phyloP scores from a whole-genome alignment of 2,888 invertebrate genomes.

The Arge pagana region DNA sequence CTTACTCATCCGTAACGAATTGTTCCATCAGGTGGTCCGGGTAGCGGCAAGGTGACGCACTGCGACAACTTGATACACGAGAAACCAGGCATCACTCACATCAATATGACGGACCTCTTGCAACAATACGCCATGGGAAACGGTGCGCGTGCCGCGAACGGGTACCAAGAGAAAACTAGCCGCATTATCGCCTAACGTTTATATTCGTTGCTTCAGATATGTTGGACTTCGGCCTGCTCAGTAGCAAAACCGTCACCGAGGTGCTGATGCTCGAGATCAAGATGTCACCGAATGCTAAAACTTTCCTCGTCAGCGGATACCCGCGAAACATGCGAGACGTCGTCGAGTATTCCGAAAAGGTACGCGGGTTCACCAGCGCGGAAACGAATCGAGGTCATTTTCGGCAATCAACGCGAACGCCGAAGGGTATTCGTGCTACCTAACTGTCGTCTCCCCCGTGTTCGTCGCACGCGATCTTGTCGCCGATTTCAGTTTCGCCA shows the following conservation, averaged over 20 bases:
- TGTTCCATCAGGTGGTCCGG: constrained; percentile 79
- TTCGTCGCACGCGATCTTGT: no score
- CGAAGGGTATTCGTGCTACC: no score
- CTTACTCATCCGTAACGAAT: not conserved
- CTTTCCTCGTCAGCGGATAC: constrained; percentile 87
- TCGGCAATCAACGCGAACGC: no score
- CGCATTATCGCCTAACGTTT: not conserved
- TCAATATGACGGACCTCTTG: constrained; percentile 89
- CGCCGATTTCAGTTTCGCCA: no score
- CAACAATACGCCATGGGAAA: constrained; percentile 89
- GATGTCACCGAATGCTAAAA: constrained; percentile 87
- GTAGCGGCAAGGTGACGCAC: constrained; percentile 97
- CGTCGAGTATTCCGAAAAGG: constrained; percentile 90
- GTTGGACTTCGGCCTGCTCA: constrained; percentile 85
- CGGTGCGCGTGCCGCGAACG: constrained; percentile 70
- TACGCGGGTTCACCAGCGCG: no score
- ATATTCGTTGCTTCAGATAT: constrained; percentile 66
- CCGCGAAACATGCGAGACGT: constrained; percentile 91
- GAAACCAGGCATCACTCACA: constrained; percentile 81
- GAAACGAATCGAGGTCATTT: no score
- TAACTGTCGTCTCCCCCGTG: no score
- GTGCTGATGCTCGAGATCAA: constrained; percentile 92
- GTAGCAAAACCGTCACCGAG: constrained; percentile 86
- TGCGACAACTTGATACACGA: constrained; percentile 91
- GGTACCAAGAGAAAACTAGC: no score